Evolutionary conservation across 2,888 invertebrate genomes (phyloP).

Genomic region (Orthosia gothica): DNA sequence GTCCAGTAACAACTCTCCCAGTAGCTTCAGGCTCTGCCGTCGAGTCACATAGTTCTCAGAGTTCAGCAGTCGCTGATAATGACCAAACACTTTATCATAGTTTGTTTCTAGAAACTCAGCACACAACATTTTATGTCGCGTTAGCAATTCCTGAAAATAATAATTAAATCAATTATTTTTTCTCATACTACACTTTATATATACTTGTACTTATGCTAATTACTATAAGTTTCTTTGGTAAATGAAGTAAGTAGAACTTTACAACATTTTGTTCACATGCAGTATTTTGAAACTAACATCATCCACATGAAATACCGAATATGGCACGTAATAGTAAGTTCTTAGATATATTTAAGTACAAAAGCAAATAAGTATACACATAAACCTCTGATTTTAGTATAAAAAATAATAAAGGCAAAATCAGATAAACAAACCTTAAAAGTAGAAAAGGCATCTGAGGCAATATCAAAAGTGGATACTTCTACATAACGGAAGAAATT

Average conservation of each 20-base stretch:
- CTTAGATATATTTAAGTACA: not conserved
- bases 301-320: not conserved
- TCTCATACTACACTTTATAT: not conserved
- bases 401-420: not conserved
- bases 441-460: slow-evolving; percentile 99
- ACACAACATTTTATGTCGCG: slow-evolving; percentile 98
- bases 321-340: not conserved
- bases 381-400: slow-evolving; percentile 2
- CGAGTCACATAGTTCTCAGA: slow-evolving; percentile 99
- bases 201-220: not conserved
- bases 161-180: not conserved
- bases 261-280: slow-evolving; percentile 5
- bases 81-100: slow-evolving; percentile 99
- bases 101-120: slow-evolving; percentile 99
- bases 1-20: slow-evolving; percentile 99
- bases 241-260: slow-evolving; percentile 15
- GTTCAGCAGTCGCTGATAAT: slow-evolving; percentile 99
- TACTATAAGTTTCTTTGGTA: slow-evolving; percentile 1
- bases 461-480: slow-evolving; percentile 99
- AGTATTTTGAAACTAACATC: slow-evolving; percentile 10
- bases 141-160: slow-evolving; percentile 95
- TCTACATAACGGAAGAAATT: slow-evolving; percentile 99
- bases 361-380: not conserved
- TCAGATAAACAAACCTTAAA: slow-evolving; percentile 95
- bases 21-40: slow-evolving; percentile 99